Evolutionary conservation across 2,888 invertebrate genomes (phyloP).

Genomic region (Bombylius discolor): DNA sequence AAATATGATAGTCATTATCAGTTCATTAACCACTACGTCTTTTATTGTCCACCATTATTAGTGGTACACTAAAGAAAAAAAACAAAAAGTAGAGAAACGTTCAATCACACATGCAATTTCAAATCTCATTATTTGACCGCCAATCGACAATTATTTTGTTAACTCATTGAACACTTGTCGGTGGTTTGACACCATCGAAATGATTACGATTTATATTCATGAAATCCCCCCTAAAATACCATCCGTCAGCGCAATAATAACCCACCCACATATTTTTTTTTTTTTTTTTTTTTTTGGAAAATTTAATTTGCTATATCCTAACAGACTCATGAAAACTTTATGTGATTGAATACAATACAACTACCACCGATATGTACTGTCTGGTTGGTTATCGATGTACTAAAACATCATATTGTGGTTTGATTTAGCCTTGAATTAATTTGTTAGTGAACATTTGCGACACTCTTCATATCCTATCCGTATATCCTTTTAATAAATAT

Average conservation of each 20-base stretch:
- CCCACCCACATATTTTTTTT: too few relatives aligned
- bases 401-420: background rate
- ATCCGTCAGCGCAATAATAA: too few relatives aligned
- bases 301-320: too few relatives aligned
- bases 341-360: background rate
- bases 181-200: conserved; percentile 8
- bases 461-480: background rate
- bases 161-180: conserved; percentile 9
- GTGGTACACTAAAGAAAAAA: too few relatives aligned
- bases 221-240: too few relatives aligned
- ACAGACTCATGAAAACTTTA: too few relatives aligned
- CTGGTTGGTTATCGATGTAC: too few relatives aligned
- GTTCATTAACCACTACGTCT: background rate
- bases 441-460: background rate
- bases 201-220: background rate
- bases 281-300: too few relatives aligned
- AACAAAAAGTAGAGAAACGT: too few relatives aligned
- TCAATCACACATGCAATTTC: background rate
- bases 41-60: too few relatives aligned
- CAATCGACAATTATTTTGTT: background rate
- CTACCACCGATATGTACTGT: background rate
- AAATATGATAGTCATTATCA: background rate
- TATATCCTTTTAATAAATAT: background rate
- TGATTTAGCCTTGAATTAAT: background rate
- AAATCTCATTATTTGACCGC: background rate